A percentile compares a stretch with the other conserved stretches of the same genome.
Evolutionary conservation across 2,797 vertebrate genomes (phyloP).

Genomic region (Gymnopithys bicolor): DNA sequence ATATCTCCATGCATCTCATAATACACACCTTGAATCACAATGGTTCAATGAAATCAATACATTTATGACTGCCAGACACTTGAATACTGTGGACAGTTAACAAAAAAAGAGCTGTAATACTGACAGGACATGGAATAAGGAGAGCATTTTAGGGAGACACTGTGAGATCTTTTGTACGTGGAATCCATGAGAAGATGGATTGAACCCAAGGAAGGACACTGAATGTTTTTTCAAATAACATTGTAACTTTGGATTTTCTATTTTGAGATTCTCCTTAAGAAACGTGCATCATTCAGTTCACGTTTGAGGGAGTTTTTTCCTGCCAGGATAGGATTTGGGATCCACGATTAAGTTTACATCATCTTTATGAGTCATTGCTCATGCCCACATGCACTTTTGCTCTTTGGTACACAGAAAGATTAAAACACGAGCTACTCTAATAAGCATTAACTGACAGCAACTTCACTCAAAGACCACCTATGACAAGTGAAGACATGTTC

Average conservation of each 20-base stretch:
- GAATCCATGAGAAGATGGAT: not conserved
- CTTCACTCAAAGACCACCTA: not conserved
- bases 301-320: not conserved
- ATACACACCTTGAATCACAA: not conserved
- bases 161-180: not conserved
- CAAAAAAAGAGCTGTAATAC: not conserved
- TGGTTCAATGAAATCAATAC: not conserved
- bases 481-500: conserved; percentile 5
- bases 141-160: not conserved
- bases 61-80: not conserved
- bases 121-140: not conserved
- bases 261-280: not conserved
- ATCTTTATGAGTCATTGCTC: not conserved
- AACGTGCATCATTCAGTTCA: not conserved
- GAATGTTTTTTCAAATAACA: not conserved
- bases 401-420: not conserved
- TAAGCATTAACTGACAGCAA: conserved; percentile 1
- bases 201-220: not conserved
- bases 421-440: not conserved
- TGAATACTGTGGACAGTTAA: not conserved
- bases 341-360: not conserved
- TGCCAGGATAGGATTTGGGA: not conserved
- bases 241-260: not conserved
- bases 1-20: not conserved
- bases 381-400: not conserved